These are phyloP conservation scores for Amblyjoppa proteus DNA, from an alignment of 2,888 invertebrate species.

Conservation along the genomic window DNA sequence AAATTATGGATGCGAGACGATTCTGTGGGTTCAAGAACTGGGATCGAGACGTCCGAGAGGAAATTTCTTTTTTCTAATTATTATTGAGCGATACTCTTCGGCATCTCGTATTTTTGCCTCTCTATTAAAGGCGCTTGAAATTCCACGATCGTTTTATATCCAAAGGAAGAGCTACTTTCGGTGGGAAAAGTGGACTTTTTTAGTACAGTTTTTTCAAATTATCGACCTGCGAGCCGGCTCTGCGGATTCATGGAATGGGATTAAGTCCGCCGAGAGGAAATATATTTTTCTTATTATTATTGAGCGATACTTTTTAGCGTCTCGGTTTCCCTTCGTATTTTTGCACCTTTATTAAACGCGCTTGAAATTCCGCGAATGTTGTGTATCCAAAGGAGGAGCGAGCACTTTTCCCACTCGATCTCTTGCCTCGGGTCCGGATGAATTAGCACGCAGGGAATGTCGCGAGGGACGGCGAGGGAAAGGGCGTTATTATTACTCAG, in stretches of 20 bases:
- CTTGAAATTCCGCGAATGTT: constrained; percentile 49
- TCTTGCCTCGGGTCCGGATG: constrained; percentile 35
- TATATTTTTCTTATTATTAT: constrained; percentile 21
- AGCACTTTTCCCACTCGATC: constrained; percentile 17
- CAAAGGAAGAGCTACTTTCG: constrained; percentile 35
- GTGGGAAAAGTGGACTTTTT: not conserved
- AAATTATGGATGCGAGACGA: not conserved
- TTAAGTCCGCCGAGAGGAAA: not conserved
- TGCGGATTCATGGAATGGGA: not conserved
- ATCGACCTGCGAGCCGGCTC: not conserved
- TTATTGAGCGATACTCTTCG: not conserved
- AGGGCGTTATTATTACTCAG: constrained; percentile 47
- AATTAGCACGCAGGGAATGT: constrained; percentile 66
- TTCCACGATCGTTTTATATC: constrained; percentile 30
- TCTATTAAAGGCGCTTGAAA: constrained; percentile 57
- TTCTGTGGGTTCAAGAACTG: not conserved
- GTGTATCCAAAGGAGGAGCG: constrained; percentile 46
- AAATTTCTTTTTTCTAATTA: constrained; percentile 25
- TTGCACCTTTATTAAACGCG: constrained; percentile 60
- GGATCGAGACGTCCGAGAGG: not conserved
- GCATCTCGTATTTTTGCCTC: constrained; percentile 51
- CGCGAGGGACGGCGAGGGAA: constrained; percentile 35
- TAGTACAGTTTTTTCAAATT: not conserved
- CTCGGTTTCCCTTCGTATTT: constrained; percentile 38
- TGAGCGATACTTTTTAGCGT: constrained; percentile 13